A percentile compares a stretch with the other conserved stretches of the same genome.
Conservation (phyloP, 2,113 vertebrate genomes). For the Charadrius vociferus region DNA sequence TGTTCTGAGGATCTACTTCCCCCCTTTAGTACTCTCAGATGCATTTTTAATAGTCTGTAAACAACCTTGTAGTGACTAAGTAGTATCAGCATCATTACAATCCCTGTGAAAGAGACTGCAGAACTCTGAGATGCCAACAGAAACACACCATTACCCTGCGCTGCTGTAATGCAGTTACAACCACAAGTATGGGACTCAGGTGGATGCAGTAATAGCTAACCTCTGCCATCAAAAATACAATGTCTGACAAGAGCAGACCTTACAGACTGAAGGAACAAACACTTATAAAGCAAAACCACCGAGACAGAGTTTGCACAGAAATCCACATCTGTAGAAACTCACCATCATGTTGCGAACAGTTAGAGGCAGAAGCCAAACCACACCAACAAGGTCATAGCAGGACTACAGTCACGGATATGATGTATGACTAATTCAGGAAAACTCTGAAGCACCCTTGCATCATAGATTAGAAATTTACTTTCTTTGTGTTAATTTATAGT, state of each 20-base stretch:
- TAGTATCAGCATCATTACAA: neutral
- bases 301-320: neutral
- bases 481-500: neutral
- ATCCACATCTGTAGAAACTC: neutral
- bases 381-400: neutral
- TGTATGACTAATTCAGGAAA: neutral
- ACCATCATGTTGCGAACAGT: neutral
- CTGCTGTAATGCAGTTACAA: neutral
- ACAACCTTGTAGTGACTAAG: neutral
- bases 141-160: neutral
- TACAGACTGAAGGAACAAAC: neutral
- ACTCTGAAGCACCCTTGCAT: neutral
- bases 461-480: neutral
- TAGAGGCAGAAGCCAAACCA: neutral
- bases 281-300: neutral
- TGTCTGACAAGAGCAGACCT: neutral
- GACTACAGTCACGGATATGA: neutral
- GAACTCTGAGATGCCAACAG: neutral
- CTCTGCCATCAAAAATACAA: neutral
- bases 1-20: neutral
- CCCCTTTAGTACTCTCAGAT: neutral
- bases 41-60: neutral
- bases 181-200: neutral
- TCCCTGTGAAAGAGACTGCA: neutral
- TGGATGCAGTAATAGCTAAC: neutral